Conservation (phyloP, 2,888 invertebrate genomes). For the Zygothrica quintamaculata region DNA sequence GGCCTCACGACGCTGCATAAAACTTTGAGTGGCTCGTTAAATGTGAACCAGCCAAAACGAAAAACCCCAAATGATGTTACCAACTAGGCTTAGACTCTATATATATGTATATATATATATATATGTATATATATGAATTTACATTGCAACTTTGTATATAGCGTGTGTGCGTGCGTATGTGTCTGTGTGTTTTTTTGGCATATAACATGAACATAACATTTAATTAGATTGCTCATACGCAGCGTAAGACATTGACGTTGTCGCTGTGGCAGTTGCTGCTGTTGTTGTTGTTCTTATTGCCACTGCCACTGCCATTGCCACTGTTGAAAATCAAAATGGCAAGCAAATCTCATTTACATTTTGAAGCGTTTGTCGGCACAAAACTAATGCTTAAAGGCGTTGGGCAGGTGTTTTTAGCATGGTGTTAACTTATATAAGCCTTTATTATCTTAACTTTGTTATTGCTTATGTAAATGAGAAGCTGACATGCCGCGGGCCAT, state of each 20-base stretch:
- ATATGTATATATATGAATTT: slow-evolving; percentile 53
- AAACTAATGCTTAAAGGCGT: slow-evolving; percentile 4
- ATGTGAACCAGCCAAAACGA: slow-evolving; percentile 35
- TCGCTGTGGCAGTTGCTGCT: slow-evolving; percentile 2
- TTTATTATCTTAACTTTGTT: slow-evolving; percentile 61
- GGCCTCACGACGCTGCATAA: slow-evolving; percentile 42
- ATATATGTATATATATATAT: slow-evolving; percentile 41
- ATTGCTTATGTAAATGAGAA: slow-evolving; percentile 62
- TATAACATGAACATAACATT: slow-evolving; percentile 65
- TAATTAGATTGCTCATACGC: slow-evolving; percentile 70
- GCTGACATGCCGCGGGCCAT: not conserved
- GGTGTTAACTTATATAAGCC: slow-evolving; percentile 62
- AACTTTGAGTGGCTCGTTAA: slow-evolving; percentile 70
- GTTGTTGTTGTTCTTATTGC: not conserved
- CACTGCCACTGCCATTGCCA: not conserved
- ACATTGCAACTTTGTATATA: slow-evolving; percentile 52
- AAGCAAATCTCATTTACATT: slow-evolving; percentile 57
- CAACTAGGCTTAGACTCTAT: slow-evolving; percentile 34
- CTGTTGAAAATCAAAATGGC: slow-evolving; percentile 38
- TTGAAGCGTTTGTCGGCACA: slow-evolving; percentile 24
- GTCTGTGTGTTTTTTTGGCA: slow-evolving; percentile 21
- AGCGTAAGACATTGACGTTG: slow-evolving; percentile 27
- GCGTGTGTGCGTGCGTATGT: slow-evolving; percentile 4
- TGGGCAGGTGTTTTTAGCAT: slow-evolving; percentile 28
- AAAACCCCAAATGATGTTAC: slow-evolving; percentile 35